Percentiles rank a stretch among this genome's conserved stretches.
Evolutionary conservation across 2,888 invertebrate genomes (phyloP).

Genomic region (Noctua janthina): DNA sequence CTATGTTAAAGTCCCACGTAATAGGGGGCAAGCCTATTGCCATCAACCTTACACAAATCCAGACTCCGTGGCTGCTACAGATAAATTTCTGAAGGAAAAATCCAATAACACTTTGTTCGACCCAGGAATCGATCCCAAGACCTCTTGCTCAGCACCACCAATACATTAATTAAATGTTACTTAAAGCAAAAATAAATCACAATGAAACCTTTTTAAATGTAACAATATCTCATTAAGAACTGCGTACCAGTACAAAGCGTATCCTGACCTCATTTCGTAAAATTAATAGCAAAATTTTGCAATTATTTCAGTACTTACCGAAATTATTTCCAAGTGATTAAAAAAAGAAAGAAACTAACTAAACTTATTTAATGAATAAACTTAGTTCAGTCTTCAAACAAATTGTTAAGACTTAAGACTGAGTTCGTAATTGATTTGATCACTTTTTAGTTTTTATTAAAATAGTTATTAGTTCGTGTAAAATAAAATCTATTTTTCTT

Average conservation of each 20-base stretch:
- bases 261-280: constrained; percentile 35
- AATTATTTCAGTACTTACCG: constrained; percentile 43
- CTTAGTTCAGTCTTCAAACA: constrained; percentile 43
- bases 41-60: too few species aligned
- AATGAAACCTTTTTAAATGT: constrained; percentile 37
- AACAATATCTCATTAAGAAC: constrained; percentile 56
- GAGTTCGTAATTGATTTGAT: constrained; percentile 53
- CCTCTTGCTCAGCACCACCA: neutral
- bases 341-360: constrained; percentile 27
- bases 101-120: too few species aligned
- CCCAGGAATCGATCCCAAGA: neutral
- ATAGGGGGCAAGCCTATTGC: too few species aligned
- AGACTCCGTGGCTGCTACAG: too few species aligned
- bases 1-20: too few species aligned
- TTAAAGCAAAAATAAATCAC: constrained; percentile 38
- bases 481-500: neutral
- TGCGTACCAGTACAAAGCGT: constrained; percentile 14
- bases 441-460: constrained; percentile 40
- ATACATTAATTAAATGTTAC: neutral
- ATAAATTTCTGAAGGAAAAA: too few species aligned
- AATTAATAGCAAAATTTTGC: constrained; percentile 24
- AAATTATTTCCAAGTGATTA: constrained; percentile 29
- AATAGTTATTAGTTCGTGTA: constrained; percentile 4
- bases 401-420: constrained; percentile 40
- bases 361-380: constrained; percentile 53